Base-by-base conservation (phyloP, 2,797 vertebrate genomes). In the Crenichthys baileyi region DNA sequence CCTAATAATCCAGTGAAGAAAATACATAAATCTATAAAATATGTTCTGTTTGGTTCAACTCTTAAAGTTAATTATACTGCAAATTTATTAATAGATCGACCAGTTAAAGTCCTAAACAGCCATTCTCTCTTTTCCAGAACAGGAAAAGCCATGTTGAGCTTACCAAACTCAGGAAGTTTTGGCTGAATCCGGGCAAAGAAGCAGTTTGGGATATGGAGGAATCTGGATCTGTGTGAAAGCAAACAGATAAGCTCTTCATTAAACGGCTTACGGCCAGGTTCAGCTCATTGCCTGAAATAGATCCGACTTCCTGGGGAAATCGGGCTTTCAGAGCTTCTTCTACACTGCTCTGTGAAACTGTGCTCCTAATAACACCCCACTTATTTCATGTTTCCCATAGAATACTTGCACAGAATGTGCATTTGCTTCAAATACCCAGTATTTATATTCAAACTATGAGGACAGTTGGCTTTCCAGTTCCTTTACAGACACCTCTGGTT, bases 101-200 rank as follows among this genome's bases (percentile, higher is more conserved):
- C 13, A 31, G 1, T 31, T 61, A 61, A 31, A 61, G 12, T 15
- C 22, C 22, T 24, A 24, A 26, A 41, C 41, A 56, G 46, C 4
- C 1, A 67, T 39, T 29, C 12, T 31, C 71, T 50, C 7, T 44
- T 61, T 58, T 36, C 41, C 18, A 50, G 20, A 78, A 7, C n/a
- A 61, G 24, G 11, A 24, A 63, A 12, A n/a, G 48, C 68, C 15
- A 9, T 15, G 41, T 15, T 39, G 68, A 18, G 70, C 96, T 96
- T 95, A 99, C 98, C 95, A 96, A 93, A 87, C 96, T 96, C 67
- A 97, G 94, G 79, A 97, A 95, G 48, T 95, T 96, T 86, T 93
- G 94, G 78, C 96, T 96, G 60, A 97, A 97, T 70, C 96, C 96
- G 63, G 97, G 97, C 76, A 98, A 93, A 77, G 97, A 98, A 51